Base-by-base conservation (phyloP, 92 coral and sea anemone species). In the Ricordea florida region DNA sequence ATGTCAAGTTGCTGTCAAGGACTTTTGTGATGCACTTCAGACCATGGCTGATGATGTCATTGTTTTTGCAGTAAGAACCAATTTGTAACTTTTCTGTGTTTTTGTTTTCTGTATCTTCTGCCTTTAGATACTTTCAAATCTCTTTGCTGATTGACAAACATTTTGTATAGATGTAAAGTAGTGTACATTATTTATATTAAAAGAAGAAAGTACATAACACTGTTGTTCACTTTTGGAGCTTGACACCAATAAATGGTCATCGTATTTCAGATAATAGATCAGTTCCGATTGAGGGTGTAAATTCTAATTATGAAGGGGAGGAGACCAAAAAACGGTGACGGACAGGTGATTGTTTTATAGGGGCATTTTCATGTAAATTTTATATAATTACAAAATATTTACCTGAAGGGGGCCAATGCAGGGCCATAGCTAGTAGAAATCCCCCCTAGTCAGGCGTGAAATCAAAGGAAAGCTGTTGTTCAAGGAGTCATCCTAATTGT, bases 1-100 rank as follows among this genome's bases (percentile, higher is more conserved):
- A 31, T 66, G 74, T 10, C 74, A 66, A 47, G 74, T 66, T 13
- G 74, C 74, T 34, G 60, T 66, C 9, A 47, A 66, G 24, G 60
- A 66, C 22, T 66, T 66, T 41, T 66, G 74, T 29, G 38, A 20
- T 44, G 74, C 74, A n/a, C 40, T 66, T 27, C 57, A 66, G 29
- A 66, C 13, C 46, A 27, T 47, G 20, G 24, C 59, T 45, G 40
- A 66, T 47, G 60, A 66, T 45, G 57, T 34, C 32, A 47, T 30
- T 17, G 44, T 47, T 29, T 47, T 66, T 25, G 30, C 73, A 33
- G 74, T 66, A 66, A 47, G 74, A 13, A 2, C 37, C 35, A 14
- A 40, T 40, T 40, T 17, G 10, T 6, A n/a, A n/a, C 18, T 13
- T 8, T 35, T 18, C 36, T 4, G 16, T 29, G 4, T 32, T 27